phyloP scores from a whole-genome alignment of 2,113 vertebrate genomes.

The Callopanchax toddi region DNA sequence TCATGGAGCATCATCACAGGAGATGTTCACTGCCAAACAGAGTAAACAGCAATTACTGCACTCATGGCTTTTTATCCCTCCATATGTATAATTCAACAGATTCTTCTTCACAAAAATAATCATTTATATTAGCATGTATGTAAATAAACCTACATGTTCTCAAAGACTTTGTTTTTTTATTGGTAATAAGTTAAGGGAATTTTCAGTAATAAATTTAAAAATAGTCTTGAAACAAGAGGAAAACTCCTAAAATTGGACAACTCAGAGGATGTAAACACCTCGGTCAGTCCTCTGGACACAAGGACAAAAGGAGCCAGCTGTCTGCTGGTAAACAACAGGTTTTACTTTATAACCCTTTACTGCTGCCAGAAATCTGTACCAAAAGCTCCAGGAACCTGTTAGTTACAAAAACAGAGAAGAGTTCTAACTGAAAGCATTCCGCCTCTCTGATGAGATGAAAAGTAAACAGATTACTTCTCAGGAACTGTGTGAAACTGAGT shows the following conservation, averaged over 20 bases:
- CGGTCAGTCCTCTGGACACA: too few species aligned
- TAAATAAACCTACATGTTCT: constrained; percentile 10
- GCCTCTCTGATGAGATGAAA: neutral
- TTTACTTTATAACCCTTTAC: constrained; percentile 4
- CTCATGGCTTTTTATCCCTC: constrained; percentile 25
- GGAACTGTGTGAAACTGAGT: too few species aligned
- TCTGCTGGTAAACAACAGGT: constrained; percentile 34
- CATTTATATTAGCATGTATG: too few species aligned
- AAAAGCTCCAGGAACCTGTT: constrained; percentile 17
- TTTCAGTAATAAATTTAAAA: too few species aligned
- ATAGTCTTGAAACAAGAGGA: too few species aligned
- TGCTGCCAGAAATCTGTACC: constrained; percentile 25
- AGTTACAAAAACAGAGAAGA: constrained; percentile 13
- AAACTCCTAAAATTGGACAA: too few species aligned
- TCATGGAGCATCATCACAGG: constrained; percentile 39
- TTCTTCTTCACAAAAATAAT: neutral
- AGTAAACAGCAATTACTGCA: constrained; percentile 67
- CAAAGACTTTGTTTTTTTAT: neutral
- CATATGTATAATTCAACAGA: constrained; percentile 28
- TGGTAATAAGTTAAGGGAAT: too few species aligned
- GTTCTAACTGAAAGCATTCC: constrained; percentile 5
- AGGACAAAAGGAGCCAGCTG: constrained; percentile 36
- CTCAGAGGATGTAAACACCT: too few species aligned
- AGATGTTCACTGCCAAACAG: constrained; percentile 29
- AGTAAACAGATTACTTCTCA: constrained; percentile 18